Evolutionary conservation across 2,888 invertebrate species (phyloP).

Genomic region (Acleris emargana): DNA sequence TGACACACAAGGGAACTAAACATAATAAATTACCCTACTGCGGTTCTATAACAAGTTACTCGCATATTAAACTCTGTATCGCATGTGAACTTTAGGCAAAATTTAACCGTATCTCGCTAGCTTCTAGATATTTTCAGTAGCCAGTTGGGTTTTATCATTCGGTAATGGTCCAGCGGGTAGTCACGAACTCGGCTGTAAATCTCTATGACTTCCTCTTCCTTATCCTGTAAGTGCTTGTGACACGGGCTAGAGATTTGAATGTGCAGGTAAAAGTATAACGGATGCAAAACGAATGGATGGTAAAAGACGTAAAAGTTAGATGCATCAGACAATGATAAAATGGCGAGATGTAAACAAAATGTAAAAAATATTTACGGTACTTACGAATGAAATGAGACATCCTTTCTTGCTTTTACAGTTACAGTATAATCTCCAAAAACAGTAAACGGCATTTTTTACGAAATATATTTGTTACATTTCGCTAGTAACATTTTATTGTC

Average conservation of each 20-base stretch:
- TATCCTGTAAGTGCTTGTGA: conserved; percentile 30
- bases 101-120: neutral
- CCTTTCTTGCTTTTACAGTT: too few relatives aligned
- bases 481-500: too few relatives aligned
- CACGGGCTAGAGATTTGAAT: conserved; percentile 32
- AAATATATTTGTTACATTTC: too few relatives aligned
- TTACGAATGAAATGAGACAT: too few relatives aligned
- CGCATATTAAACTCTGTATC: neutral
- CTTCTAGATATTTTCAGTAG: conserved; percentile 16
- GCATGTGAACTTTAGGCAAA: neutral
- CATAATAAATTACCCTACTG: conserved; percentile 15
- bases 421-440: too few relatives aligned
- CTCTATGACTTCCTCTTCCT: conserved; percentile 37
- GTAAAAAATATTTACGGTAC: too few relatives aligned
- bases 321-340: too few relatives aligned
- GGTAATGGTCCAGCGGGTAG: conserved; percentile 24
- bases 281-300: neutral
- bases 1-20: conserved; percentile 21
- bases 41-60: neutral
- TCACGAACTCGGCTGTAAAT: conserved; percentile 32
- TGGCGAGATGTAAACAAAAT: too few relatives aligned
- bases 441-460: too few relatives aligned
- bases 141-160: conserved; percentile 29
- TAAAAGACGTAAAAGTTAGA: neutral
- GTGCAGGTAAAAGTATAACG: conserved; percentile 10